phyloP scores from a whole-genome alignment of 2,797 vertebrate genomes.

The Leuciscus waleckii region DNA sequence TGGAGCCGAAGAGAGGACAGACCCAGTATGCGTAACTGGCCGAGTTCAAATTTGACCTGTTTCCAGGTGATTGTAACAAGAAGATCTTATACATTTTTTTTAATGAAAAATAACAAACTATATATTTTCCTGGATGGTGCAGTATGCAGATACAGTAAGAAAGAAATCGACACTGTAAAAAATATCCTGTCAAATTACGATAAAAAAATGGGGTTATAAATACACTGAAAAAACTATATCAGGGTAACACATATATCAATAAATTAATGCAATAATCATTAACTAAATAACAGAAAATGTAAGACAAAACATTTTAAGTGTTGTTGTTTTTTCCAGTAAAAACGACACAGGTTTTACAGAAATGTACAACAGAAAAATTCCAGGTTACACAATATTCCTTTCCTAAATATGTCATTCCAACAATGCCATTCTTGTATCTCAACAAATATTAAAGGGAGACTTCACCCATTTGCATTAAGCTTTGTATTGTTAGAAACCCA shows the following conservation, averaged over 20 bases:
- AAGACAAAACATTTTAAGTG: too few relatives aligned
- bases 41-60: not conserved
- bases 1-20: constrained; percentile 20
- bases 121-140: not conserved
- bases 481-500: too few relatives aligned
- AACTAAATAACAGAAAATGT: not conserved
- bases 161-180: not conserved
- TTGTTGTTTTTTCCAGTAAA: too few relatives aligned
- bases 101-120: not conserved
- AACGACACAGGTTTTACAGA: not conserved
- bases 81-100: not conserved
- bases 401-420: not conserved
- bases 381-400: not conserved
- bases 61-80: not conserved
- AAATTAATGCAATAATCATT: not conserved
- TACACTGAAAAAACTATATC: not conserved
- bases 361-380: not conserved
- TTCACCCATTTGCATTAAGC: too few relatives aligned
- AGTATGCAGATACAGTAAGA: not conserved
- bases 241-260: not conserved
- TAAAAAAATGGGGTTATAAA: not conserved
- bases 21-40: not conserved
- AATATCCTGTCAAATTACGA: not conserved
- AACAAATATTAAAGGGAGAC: not conserved
- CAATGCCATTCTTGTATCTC: not conserved